These are phyloP conservation scores for Megathymus violae DNA, from an alignment of 1,140 invertebrate species.

Conservation along the genomic window DNA sequence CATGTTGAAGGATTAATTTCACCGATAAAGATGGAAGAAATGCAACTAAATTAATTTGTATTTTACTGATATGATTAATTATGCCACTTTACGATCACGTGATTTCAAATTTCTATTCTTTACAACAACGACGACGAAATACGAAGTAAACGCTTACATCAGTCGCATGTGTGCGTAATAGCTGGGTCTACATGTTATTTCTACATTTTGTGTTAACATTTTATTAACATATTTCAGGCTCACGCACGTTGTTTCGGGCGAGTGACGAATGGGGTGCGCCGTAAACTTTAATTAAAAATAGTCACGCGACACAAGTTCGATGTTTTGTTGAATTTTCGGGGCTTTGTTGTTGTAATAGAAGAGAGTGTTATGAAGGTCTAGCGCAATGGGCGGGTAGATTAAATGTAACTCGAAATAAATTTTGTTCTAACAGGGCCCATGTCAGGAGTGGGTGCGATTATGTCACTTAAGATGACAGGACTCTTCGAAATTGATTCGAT, in stretches of 20 bases:
- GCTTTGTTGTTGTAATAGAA: constrained; percentile 4
- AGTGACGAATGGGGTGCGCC: constrained; percentile 49
- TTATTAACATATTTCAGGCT: constrained; percentile 48
- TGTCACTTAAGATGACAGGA: no score
- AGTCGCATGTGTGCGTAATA: neutral
- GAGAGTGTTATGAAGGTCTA: constrained; percentile 11
- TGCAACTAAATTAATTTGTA: no score
- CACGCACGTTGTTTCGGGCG: constrained; percentile 43
- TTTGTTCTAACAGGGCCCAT: neutral
- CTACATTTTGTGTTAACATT: constrained; percentile 52
- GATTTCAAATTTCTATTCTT: neutral
- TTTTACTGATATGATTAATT: no score
- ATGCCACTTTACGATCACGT: no score
- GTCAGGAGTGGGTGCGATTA: neutral
- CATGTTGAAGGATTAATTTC: no score
- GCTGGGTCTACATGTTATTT: constrained; percentile 24
- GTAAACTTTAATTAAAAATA: constrained; percentile 58
- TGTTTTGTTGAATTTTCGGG: constrained; percentile 40
- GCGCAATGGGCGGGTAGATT: neutral
- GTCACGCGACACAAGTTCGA: constrained; percentile 48
- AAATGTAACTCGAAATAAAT: constrained; percentile 1
- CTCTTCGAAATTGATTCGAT: no score
- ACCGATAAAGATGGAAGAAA: no score
- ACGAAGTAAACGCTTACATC: neutral
- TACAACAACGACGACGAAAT: neutral